These are phyloP conservation scores for Eilema depressum DNA, from an alignment of 2,888 invertebrate genomes.

Conservation along the genomic window DNA sequence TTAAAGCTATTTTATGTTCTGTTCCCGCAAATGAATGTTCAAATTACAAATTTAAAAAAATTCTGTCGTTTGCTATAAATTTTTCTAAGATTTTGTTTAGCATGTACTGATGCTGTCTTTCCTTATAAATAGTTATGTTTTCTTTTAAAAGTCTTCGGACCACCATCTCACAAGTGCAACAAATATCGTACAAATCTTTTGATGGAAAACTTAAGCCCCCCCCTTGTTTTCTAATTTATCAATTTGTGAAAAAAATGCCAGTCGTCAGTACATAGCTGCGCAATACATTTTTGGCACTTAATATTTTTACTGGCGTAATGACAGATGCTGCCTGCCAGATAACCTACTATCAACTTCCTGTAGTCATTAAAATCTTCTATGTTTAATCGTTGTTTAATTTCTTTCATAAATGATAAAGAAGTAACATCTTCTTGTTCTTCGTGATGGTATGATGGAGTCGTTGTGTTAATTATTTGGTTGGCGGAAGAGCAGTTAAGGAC, in stretches of 20 bases:
- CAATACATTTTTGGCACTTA: conserved; percentile 10
- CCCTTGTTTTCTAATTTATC: conserved; percentile 17
- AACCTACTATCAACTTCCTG: conserved; percentile 9
- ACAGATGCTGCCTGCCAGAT: conserved; percentile 12
- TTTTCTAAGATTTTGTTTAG: conserved; percentile 1
- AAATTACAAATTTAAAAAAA: conserved; percentile 7
- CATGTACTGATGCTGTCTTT: conserved; percentile 7
- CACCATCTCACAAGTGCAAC: conserved; percentile 15
- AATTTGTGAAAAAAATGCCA: conserved; percentile 11
- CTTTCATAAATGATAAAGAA: conserved; percentile 6
- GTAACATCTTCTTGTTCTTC: conserved; percentile 13
- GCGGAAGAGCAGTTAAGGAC: conserved; percentile 19
- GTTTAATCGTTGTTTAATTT: conserved; percentile 6
- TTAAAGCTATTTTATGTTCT: conserved; percentile 20
- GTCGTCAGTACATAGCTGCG: conserved; percentile 1
- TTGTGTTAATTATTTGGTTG: conserved; percentile 29
- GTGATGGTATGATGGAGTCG: conserved; percentile 6
- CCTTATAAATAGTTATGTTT: conserved; percentile 1
- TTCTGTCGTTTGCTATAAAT: conserved; percentile 2
- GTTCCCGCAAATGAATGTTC: conserved; percentile 9
- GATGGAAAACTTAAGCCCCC: conserved; percentile 16
- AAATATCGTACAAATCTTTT: conserved; percentile 15
- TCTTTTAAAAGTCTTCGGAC: conserved; percentile 19
- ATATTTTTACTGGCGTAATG: conserved; percentile 14
- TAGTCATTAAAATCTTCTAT: conserved; percentile 11